These are phyloP conservation scores for Chrysoperla carnea DNA, from an alignment of 1,140 invertebrate species.

Conservation along the genomic window DNA sequence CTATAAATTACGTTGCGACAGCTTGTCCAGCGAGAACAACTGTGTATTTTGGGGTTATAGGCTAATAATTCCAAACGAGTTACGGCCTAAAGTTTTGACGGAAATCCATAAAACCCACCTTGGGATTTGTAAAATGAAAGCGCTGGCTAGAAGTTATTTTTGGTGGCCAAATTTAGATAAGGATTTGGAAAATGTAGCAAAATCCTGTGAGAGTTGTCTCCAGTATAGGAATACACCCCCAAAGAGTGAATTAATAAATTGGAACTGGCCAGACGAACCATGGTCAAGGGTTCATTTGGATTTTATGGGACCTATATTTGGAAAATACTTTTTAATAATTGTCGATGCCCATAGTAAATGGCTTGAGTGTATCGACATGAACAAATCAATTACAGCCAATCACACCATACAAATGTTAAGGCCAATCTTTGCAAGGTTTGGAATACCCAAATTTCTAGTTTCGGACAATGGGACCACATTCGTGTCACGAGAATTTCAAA, in stretches of 20 bases:
- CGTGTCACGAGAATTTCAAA: too few species aligned
- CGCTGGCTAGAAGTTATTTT: slow-evolving; percentile 17
- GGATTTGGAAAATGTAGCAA: slow-evolving; percentile 17
- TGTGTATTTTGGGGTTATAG: slow-evolving; percentile 14
- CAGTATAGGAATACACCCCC: neutral
- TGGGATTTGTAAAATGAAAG: slow-evolving; percentile 19
- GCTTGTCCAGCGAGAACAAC: slow-evolving; percentile 6
- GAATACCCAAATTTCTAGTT: too few species aligned
- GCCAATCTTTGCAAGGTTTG: too few species aligned
- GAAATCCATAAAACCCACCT: slow-evolving; percentile 19
- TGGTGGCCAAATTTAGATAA: slow-evolving; percentile 25
- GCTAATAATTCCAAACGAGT: slow-evolving; percentile 11
- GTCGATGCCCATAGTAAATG: slow-evolving; percentile 13
- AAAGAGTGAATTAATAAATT: neutral
- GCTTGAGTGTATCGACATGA: too few species aligned
- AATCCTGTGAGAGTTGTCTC: slow-evolving; percentile 4
- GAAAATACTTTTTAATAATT: slow-evolving; percentile 12
- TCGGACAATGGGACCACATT: too few species aligned
- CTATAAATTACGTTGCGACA: neutral
- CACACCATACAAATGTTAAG: too few species aligned
- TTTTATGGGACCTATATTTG: slow-evolving; percentile 8
- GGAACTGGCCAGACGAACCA: slow-evolving; percentile 9
- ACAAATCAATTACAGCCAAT: too few species aligned
- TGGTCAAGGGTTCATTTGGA: slow-evolving; percentile 13
- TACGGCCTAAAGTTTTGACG: slow-evolving; percentile 7